Base-by-base conservation (phyloP, 1,140 invertebrate genomes). In the Centruroides vittatus region DNA sequence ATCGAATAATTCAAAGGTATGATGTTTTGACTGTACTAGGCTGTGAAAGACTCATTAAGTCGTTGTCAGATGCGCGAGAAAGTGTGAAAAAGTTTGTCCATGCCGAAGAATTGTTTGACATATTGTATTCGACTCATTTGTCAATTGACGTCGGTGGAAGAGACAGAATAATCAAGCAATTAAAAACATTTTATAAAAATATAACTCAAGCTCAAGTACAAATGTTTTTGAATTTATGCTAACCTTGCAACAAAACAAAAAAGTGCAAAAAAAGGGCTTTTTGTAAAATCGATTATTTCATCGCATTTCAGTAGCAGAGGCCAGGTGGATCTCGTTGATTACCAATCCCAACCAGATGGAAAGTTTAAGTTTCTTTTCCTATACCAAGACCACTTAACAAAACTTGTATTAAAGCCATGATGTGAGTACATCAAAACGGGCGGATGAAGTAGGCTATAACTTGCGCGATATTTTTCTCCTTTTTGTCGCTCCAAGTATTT, bases 261-360 rank as follows among this genome's bases (percentile, higher is more conserved):
- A 11, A 13, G 5, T 41, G 36, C 36, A 50, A 35, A 41, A 55
- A 63, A 60, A 57, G 47, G 47, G 35, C 56, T 56, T 60, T 53
- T 56, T 60, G 47, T 51, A 53, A 57, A 63, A 47, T 9, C 48
- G 12, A 55, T 62, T 48, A 62, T 5, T 59, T 54, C 46, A 48
- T 59, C 35, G 5, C 49, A 55, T 58, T 60, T 56, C 50, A 61
- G 46, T 58, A 55, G 46, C 52, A 63, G 13, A 55, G 74, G 72
- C 64, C 74, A 78, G 71, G 69, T 78, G 11, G 75, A 78, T 66
- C 63, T 79, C 5, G 78, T 78, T 50, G 73, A 78, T 66, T 65
- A 73, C 55, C 74, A 78, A 64, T 70, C 70, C 36, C 64, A 73
- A 51, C 65, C 68, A 50, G 73, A 76, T 69, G 67, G 69, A 36